Evolutionary conservation across 2,113 vertebrate species (phyloP), one percentile per base, ranked within the genome.

Genomic region (Dasyurus viverrinus): DNA sequence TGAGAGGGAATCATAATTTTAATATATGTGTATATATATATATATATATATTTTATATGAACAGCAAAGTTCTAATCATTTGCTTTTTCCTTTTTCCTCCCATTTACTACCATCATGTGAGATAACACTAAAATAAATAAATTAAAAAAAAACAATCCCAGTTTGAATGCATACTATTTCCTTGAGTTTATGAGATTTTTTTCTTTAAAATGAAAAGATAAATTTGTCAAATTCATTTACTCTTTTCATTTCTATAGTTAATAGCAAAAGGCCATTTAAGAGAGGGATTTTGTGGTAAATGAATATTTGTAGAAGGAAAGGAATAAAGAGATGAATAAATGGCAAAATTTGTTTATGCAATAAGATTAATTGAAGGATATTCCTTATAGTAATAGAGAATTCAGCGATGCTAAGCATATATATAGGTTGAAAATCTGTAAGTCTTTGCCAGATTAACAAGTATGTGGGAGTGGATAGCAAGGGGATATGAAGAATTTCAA

Each of bases 241-340:
- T 76, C 36, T n/a, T 68, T 68, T 68, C 2, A 16, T 60, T 36
- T 0, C 11, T n/a, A 19, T 4, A n/a, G 30, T 76, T 76, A 76
- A n/a, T 19, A 76, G 16, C 60, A 19, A 68, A 36, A 36, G 57
- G 11, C 12, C 27, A 36, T 68, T 27, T 68, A 68, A 76, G 60
- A 19, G 36, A 76, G 60, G 3, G 60, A 76, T 5, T 19, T n/a
- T 76, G 36, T 76, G 60, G 30, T n/a, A 14, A n/a, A 19, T n/a
- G 60, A 16, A 76, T 1, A 76, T n/a, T n/a, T 76, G 60, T 76
- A 14, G 3, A 7, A n/a, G 36, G 60, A 76, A 76, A 76, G 30
- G 36, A 14, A 76, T 76, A n/a, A 16, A n/a, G 36, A 24, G 3
- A 12, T 0, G 12, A 0, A 0, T n/a, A n/a, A n/a, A n/a, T 76